Conservation (phyloP, 2,113 vertebrate species). For the Argyrosomus japonicus region DNA sequence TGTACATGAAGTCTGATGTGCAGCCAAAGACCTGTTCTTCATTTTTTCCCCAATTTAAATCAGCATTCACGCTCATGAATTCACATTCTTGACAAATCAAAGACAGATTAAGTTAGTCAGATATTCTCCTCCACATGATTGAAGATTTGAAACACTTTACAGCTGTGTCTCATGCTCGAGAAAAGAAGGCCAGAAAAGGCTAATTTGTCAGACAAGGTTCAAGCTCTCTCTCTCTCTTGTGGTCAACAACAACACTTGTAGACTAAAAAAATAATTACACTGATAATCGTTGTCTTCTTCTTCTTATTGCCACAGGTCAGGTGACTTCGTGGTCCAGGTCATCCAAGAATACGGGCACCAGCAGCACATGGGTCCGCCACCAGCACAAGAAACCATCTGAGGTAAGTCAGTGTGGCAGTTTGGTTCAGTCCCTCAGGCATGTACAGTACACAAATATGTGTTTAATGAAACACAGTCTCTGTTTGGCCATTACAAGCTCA, state of each 20-base stretch:
- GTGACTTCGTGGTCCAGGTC: conserved; percentile 90
- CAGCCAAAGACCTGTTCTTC: conserved; percentile 48
- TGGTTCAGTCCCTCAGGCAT: conserved; percentile 15
- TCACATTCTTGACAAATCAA: conserved; percentile 43
- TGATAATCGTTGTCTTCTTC: not conserved
- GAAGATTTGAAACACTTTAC: conserved; percentile 9
- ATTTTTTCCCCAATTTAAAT: conserved; percentile 31
- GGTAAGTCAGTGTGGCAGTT: conserved; percentile 78
- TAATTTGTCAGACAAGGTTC: not conserved
- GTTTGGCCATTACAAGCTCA: conserved; percentile 21
- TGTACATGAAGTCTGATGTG: conserved; percentile 14
- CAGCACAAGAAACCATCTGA: conserved; percentile 97
- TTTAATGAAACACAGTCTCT: conserved; percentile 33
- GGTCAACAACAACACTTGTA: no score
- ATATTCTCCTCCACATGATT: conserved; percentile 9
- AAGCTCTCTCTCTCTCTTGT: not conserved
- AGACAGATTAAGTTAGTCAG: conserved; percentile 25
- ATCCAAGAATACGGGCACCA: conserved; percentile 89
- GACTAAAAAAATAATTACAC: no score
- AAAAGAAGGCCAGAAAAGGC: not conserved
- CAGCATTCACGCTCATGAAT: conserved; percentile 28
- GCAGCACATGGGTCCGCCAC: conserved; percentile 91
- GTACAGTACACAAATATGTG: conserved; percentile 7
- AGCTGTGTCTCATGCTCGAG: not conserved
- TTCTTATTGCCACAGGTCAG: conserved; percentile 86